A percentile compares a stretch with the other conserved stretches of the same genome.
Conservation (phyloP, 2,888 invertebrate genomes). For the Tridacna gigas region DNA sequence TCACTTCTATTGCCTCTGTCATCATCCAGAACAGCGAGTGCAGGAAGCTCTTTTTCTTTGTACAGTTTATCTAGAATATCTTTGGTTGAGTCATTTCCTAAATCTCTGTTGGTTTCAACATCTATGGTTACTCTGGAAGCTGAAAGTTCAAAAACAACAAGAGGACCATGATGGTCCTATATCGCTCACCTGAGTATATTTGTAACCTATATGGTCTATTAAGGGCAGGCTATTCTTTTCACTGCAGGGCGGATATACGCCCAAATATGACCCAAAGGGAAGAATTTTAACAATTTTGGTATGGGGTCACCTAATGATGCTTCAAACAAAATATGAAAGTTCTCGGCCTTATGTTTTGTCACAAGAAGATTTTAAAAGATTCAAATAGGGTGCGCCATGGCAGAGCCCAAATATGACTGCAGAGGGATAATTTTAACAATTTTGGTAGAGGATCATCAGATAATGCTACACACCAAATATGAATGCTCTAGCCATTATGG, state of each 20-base stretch:
- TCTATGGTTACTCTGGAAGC: slow-evolving; percentile 76
- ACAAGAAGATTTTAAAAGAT: not conserved
- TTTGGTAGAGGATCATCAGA: not conserved
- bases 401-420: not conserved
- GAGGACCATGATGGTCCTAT: slow-evolving; percentile 1
- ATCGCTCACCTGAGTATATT: not conserved
- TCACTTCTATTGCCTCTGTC: slow-evolving; percentile 68
- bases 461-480: not conserved
- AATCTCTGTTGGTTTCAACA: slow-evolving; percentile 70
- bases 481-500: not conserved
- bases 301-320: not conserved
- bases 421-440: not conserved
- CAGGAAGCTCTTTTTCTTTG: slow-evolving; percentile 58
- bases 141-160: slow-evolving; percentile 44
- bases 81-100: slow-evolving; percentile 61
- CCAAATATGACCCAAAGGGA: not conserved
- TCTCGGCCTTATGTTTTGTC: not conserved
- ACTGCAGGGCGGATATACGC: not conserved
- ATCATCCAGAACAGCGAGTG: slow-evolving; percentile 53
- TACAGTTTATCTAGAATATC: slow-evolving; percentile 68
- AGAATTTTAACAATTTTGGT: not conserved
- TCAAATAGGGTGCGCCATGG: not conserved
- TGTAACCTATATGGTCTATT: too few species aligned
- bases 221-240: too few species aligned
- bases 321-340: not conserved